These are phyloP conservation scores for Callipepla squamata DNA, from an alignment of 2,113 vertebrate genomes.

Conservation along the genomic window DNA sequence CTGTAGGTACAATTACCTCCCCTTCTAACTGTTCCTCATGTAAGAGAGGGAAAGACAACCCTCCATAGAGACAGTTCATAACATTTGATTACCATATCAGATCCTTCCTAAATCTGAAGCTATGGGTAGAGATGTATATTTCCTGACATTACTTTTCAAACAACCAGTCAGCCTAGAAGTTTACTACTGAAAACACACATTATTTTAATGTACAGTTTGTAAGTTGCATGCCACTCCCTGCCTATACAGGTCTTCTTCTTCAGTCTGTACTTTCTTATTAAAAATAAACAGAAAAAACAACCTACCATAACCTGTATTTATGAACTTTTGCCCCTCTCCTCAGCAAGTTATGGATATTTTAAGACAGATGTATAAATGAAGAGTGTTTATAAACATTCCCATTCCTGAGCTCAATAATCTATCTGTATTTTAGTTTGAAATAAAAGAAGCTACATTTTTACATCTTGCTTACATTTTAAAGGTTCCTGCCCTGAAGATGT, in stretches of 20 bases:
- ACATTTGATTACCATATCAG: background rate
- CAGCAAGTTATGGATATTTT: background rate
- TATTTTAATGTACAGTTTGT: background rate
- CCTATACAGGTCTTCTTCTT: background rate
- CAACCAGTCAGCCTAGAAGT: background rate
- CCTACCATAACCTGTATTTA: background rate
- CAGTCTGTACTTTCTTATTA: background rate
- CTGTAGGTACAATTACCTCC: background rate
- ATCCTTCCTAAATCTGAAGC: background rate
- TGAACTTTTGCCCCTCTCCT: background rate
- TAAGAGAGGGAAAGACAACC: background rate
- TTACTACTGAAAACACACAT: background rate
- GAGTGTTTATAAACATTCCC: background rate
- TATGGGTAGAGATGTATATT: background rate
- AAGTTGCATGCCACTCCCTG: background rate
- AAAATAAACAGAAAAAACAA: background rate
- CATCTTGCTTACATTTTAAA: background rate
- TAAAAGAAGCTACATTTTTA: background rate
- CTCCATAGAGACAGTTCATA: fast-evolving
- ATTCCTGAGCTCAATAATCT: background rate
- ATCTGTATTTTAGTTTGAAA: background rate
- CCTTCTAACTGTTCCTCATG: background rate
- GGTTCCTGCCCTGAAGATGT: background rate
- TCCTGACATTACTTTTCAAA: background rate
- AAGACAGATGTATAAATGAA: background rate